A percentile compares a stretch with the other conserved stretches of the same genome.
Conservation (phyloP, 2,113 vertebrate species). For the Pipa parva region DNA sequence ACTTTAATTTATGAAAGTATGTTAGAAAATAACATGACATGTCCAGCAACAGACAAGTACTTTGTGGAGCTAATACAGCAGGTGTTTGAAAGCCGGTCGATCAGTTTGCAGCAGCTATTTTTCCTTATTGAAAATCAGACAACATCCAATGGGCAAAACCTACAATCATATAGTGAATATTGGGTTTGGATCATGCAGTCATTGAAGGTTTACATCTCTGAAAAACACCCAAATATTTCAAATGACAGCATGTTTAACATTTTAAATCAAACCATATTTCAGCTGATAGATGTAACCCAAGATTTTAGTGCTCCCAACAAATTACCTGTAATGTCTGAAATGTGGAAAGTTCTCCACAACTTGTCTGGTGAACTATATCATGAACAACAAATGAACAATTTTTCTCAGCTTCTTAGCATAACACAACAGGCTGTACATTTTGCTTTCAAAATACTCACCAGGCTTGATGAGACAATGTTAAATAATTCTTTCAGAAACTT, state of each 20-base stretch:
- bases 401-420: slow-evolving; percentile 14
- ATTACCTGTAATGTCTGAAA: slow-evolving; percentile 1
- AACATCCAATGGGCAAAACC: neutral
- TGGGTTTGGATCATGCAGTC: slow-evolving; percentile 3
- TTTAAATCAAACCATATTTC: slow-evolving; percentile 8
- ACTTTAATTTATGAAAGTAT: neutral
- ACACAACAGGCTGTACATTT: slow-evolving; percentile 13
- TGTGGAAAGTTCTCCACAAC: neutral
- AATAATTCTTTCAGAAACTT: neutral
- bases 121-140: slow-evolving; percentile 13
- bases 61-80: neutral
- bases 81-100: slow-evolving; percentile 1
- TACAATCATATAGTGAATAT: neutral
- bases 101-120: slow-evolving; percentile 16
- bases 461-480: neutral
- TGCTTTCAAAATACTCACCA: neutral
- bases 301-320: neutral
- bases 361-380: neutral
- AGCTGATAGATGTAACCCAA: slow-evolving; percentile 4
- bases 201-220: slow-evolving; percentile 6
- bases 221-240: neutral
- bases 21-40: slow-evolving; percentile 6
- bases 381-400: slow-evolving; percentile 13
- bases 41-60: neutral
- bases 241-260: slow-evolving; percentile 8